Evolutionary conservation across 2,113 vertebrate genomes (phyloP).

Genomic region (Laterallus jamaicensis): DNA sequence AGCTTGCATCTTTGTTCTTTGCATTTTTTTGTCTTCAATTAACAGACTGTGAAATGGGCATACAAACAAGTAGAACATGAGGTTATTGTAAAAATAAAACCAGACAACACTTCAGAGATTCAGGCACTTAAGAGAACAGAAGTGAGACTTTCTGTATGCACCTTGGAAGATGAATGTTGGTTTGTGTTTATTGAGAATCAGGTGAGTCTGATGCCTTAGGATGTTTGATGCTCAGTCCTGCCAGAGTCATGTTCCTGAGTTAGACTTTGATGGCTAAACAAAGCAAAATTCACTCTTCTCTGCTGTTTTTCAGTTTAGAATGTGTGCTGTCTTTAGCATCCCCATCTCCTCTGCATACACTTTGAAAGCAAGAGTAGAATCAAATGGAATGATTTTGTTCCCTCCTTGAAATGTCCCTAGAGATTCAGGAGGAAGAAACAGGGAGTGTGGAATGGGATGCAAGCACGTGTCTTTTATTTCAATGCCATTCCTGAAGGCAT

Average conservation of each 20-base stretch:
- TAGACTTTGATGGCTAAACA: background rate
- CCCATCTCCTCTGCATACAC: background rate
- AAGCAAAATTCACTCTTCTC: background rate
- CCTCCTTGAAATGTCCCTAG: background rate
- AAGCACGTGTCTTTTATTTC: background rate
- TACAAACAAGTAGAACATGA: background rate
- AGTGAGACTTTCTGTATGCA: background rate
- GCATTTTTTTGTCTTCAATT: background rate
- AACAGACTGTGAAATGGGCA: background rate
- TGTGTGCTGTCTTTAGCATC: background rate
- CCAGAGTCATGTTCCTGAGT: background rate
- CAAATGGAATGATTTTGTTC: background rate
- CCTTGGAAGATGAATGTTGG: background rate
- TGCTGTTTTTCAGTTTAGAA: background rate
- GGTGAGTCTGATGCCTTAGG: background rate
- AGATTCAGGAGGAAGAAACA: background rate
- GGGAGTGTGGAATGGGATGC: background rate
- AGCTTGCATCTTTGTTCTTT: background rate
- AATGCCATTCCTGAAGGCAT: background rate
- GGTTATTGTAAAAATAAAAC: background rate
- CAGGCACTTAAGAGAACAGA: background rate
- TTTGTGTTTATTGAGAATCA: background rate
- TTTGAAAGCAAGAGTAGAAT: background rate
- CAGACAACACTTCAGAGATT: background rate
- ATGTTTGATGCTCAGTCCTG: background rate